Conservation (phyloP, 2,113 vertebrate genomes). For the Gnathochromis pfefferi region DNA sequence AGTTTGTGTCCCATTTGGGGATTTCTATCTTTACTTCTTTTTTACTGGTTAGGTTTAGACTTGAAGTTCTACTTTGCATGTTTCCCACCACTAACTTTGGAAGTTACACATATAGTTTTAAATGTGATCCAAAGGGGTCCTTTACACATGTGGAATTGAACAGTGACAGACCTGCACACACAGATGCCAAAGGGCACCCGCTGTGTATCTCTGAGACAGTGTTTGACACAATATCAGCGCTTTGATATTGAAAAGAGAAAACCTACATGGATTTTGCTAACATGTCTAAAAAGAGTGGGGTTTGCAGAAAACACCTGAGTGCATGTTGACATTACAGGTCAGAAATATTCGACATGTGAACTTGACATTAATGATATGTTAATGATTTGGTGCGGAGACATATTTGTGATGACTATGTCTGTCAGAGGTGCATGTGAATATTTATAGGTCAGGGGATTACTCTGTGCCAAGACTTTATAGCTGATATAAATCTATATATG, state of each 20-base stretch:
- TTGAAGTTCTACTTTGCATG: not conserved
- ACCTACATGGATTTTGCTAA: not conserved
- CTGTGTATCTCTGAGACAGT: not conserved
- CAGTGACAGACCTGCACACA: not conserved
- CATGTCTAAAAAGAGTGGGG: not conserved
- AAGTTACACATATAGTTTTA: not conserved
- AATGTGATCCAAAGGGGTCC: not conserved
- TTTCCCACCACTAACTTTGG: not conserved
- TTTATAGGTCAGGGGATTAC: constrained; percentile 13
- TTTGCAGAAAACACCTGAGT: not conserved
- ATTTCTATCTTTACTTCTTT: not conserved
- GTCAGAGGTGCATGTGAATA: constrained; percentile 8
- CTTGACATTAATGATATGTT: not conserved
- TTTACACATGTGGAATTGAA: not conserved
- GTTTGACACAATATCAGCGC: not conserved
- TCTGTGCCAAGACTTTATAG: not conserved
- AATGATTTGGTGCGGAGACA: not conserved
- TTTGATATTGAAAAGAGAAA: not conserved
- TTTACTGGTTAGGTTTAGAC: not conserved
- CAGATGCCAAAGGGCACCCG: not conserved
- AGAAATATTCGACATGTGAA: not conserved
- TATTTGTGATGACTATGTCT: not conserved
- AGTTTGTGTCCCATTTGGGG: not conserved
- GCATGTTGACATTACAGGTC: not conserved
- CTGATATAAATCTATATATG: constrained; percentile 1